Conservation (phyloP, 1,140 invertebrate species). For the Cepaea nemoralis region DNA sequence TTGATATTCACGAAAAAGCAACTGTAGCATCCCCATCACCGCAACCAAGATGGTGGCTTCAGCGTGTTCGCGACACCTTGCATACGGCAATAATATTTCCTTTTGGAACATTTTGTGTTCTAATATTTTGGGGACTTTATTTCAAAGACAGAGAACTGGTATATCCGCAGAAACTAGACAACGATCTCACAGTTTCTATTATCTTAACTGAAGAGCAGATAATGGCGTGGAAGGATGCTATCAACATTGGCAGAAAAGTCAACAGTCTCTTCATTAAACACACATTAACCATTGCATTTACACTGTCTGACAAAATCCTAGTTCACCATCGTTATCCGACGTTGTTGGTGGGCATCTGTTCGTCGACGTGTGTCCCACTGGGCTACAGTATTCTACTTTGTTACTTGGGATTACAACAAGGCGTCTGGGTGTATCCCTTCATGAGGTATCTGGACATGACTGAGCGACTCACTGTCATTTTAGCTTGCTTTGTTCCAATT, state of each 20-base stretch:
- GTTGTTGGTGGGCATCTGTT: background rate
- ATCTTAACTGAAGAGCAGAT: background rate
- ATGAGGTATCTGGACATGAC: background rate
- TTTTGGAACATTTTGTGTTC: background rate
- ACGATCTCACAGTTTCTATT: background rate
- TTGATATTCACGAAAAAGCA: background rate
- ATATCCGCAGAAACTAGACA: background rate
- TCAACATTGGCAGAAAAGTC: background rate
- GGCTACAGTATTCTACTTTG: background rate
- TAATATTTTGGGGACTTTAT: background rate
- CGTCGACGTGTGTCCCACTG: background rate
- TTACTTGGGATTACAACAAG: background rate
- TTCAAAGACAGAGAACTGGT: slow-evolving; percentile 1
- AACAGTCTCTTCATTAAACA: background rate
- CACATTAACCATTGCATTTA: background rate
- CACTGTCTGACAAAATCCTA: background rate
- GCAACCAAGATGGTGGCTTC: background rate
- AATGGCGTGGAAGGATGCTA: background rate
- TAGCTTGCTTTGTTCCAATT: background rate
- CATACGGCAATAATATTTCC: background rate
- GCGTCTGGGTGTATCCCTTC: slow-evolving; percentile 1
- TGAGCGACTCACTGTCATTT: background rate
- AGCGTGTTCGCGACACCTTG: background rate
- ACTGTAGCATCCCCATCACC: background rate
- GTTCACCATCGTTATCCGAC: background rate